phyloP scores from a whole-genome alignment of 2,113 vertebrate species.

The Fulica atra region DNA sequence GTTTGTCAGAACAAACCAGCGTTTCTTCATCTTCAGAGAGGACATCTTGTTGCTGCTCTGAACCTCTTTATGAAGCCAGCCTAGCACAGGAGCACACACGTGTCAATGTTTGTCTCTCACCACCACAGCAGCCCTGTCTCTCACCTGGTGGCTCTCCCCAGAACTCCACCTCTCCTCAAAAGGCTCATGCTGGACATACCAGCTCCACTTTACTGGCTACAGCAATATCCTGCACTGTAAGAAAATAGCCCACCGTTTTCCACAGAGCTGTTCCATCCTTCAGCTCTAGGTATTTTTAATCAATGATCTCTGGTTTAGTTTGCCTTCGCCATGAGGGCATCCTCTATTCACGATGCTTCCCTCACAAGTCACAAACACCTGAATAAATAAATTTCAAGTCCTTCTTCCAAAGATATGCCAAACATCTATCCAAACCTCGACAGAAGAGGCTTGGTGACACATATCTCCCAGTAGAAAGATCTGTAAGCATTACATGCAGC shows the following conservation, averaged over 20 bases:
- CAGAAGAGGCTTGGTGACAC: neutral
- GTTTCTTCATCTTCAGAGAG: conserved; percentile 90
- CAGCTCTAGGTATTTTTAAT: neutral
- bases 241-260: neutral
- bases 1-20: conserved; percentile 91
- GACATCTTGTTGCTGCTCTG: conserved; percentile 87
- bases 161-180: neutral
- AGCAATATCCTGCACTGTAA: neutral
- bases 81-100: conserved; percentile 56
- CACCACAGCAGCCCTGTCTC: neutral
- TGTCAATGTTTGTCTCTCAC: neutral
- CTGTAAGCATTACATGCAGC: neutral
- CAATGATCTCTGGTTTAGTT: neutral
- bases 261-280: neutral
- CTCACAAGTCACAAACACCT: neutral
- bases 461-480: neutral
- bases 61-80: conserved; percentile 93
- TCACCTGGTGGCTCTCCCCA: neutral
- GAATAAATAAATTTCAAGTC: neutral
- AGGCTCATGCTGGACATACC: neutral
- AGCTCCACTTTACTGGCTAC: neutral
- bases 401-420: neutral
- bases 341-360: neutral
- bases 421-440: neutral
- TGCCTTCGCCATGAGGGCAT: neutral